These are phyloP conservation scores for Falcaria lacertinaria DNA, from an alignment of 2,888 invertebrate genomes.

Conservation along the genomic window DNA sequence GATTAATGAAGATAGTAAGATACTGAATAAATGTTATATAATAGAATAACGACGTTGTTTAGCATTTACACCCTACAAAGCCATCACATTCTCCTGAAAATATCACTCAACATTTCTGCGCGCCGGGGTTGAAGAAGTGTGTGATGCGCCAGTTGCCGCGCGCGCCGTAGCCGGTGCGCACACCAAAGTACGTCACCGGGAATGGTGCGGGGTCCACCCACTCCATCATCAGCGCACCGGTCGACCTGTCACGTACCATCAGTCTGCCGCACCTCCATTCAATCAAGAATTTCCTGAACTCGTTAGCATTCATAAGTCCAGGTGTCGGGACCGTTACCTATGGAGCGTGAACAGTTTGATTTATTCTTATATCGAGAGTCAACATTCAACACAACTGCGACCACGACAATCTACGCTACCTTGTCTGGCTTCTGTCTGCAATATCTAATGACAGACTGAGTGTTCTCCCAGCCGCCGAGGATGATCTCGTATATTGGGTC, in stretches of 20 bases:
- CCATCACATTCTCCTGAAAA: conserved; percentile 27
- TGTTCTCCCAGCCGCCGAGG: conserved; percentile 85
- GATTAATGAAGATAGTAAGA: background rate
- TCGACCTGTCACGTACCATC: conserved; percentile 64
- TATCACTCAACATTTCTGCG: conserved; percentile 61
- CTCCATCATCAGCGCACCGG: conserved; percentile 77
- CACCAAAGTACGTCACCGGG: conserved; percentile 80
- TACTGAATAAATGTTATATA: background rate
- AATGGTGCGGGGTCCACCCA: conserved; percentile 81
- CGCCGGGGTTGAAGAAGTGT: conserved; percentile 46
- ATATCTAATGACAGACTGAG: conserved; percentile 82
- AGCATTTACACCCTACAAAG: conserved; percentile 59
- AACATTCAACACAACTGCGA: conserved; percentile 22
- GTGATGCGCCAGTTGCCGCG: conserved; percentile 81
- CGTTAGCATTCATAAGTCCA: conserved; percentile 76
- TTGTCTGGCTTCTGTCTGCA: conserved; percentile 82
- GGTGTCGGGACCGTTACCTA: conserved; percentile 81
- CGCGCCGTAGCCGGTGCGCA: conserved; percentile 83
- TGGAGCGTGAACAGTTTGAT: conserved; percentile 32
- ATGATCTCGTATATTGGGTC: conserved; percentile 84
- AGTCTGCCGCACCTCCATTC: conserved; percentile 79
- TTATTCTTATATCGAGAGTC: conserved; percentile 14
- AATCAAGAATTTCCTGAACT: conserved; percentile 77
- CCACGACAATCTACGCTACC: conserved; percentile 59
- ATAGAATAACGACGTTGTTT: conserved; percentile 10